A percentile compares a stretch with the other conserved stretches of the same genome.
Conservation (phyloP, 23 tunicate genomes). For the Trididemnum nubilum region DNA sequence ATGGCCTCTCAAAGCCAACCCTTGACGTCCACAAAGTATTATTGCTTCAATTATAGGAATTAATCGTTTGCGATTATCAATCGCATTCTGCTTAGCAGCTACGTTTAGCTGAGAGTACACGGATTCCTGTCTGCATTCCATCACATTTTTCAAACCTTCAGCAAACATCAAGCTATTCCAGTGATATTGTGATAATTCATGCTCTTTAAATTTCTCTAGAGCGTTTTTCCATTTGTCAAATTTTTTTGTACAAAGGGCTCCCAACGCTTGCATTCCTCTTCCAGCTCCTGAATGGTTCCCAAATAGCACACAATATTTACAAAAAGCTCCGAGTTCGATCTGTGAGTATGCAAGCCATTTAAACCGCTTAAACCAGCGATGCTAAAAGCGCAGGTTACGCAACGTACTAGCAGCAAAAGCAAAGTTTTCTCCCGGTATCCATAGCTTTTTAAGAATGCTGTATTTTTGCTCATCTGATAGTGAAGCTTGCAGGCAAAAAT, state of each 20-base stretch:
- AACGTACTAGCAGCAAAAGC: no score
- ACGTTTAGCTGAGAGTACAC: background rate
- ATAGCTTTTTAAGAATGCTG: no score
- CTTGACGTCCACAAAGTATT: background rate
- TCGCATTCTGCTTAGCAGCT: background rate
- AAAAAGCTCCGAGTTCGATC: background rate
- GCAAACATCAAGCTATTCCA: background rate
- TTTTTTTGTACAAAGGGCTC: background rate
- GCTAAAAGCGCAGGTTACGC: conserved; percentile 4
- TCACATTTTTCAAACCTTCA: background rate
- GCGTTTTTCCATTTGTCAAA: conserved; percentile 8
- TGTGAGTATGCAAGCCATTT: conserved; percentile 18
- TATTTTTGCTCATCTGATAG: no score
- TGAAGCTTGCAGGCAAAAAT: no score
- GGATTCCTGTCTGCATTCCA: background rate
- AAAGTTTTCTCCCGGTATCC: no score
- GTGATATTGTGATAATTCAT: background rate
- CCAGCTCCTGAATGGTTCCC: conserved; percentile 19
- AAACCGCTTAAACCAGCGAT: background rate
- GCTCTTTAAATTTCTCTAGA: conserved; percentile 7
- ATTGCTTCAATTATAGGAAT: background rate
- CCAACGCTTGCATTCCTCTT: background rate
- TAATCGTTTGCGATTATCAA: background rate
- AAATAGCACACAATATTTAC: conserved; percentile 20
- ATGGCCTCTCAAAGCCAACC: background rate